A percentile compares a stretch with the other conserved stretches of the same genome.
These are phyloP conservation scores for Drosophila carrolli DNA, from an alignment of 1,140 invertebrate species.

Conservation along the genomic window DNA sequence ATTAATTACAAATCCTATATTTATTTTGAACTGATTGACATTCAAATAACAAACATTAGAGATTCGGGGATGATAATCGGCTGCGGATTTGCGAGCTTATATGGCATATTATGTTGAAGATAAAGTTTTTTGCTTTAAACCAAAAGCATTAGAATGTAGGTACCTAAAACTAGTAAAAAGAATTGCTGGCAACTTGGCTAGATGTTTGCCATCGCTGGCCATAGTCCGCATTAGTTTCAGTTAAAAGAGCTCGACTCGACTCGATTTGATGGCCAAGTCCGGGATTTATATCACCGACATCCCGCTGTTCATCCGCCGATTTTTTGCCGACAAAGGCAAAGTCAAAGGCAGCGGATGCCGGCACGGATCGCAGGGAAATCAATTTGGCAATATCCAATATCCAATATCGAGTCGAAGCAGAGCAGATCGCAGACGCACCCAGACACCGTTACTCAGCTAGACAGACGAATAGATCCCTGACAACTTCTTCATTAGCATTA, in stretches of 20 bases:
- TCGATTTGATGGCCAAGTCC: constrained; percentile 52
- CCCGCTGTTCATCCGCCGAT: constrained; percentile 51
- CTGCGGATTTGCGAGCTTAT: too few relatives aligned
- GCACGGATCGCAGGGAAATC: constrained; percentile 56
- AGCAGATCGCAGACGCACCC: constrained; percentile 26
- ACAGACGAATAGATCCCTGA: constrained; percentile 40
- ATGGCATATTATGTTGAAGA: too few relatives aligned
- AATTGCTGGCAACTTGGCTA: too few relatives aligned
- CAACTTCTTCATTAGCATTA: constrained; percentile 76
- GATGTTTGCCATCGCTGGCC: not conserved
- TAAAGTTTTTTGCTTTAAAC: too few relatives aligned
- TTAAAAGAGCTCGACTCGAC: constrained; percentile 53
- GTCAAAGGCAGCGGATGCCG: constrained; percentile 56
- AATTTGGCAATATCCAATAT: constrained; percentile 57
- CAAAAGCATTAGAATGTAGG: too few relatives aligned
- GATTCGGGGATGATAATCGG: too few relatives aligned
- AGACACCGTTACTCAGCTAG: constrained; percentile 60
- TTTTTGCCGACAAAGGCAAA: constrained; percentile 77
- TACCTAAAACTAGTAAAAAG: not conserved
- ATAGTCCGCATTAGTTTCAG: constrained; percentile 49
- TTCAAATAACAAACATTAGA: too few relatives aligned
- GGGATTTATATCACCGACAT: constrained; percentile 53
- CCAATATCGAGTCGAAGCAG: constrained; percentile 14
- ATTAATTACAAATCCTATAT: too few relatives aligned
- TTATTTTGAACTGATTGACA: too few relatives aligned